A percentile compares a stretch with the other conserved stretches of the same genome.
These are phyloP conservation scores for Callimorpha dominula DNA, from an alignment of 2,888 invertebrate genomes.

Conservation along the genomic window DNA sequence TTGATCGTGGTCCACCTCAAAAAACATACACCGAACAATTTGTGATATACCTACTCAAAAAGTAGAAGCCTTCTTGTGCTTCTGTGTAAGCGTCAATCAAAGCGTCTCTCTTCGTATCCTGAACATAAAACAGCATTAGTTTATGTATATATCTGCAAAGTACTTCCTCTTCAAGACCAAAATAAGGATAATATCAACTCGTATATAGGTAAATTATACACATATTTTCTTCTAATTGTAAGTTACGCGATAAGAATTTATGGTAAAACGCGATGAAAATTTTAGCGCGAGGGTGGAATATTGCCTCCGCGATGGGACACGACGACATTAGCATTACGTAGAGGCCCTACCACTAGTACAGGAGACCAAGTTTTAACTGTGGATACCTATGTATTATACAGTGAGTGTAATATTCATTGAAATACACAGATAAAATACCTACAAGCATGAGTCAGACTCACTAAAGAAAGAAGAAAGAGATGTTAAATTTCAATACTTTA, in stretches of 20 bases:
- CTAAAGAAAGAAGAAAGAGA: too few relatives aligned
- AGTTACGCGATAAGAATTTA: constrained; percentile 53
- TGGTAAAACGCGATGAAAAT: constrained; percentile 58
- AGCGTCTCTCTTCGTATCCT: not conserved
- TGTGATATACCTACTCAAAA: not conserved
- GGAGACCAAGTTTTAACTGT: constrained; percentile 35
- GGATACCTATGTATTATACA: not conserved
- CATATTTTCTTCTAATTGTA: constrained; percentile 36
- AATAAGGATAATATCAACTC: not conserved
- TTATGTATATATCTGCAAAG: constrained; percentile 10
- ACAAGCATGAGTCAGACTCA: not conserved
- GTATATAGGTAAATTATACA: constrained; percentile 33
- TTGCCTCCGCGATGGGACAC: constrained; percentile 37
- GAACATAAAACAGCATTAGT: not conserved
- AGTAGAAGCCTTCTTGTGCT: too few relatives aligned
- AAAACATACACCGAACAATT: not conserved
- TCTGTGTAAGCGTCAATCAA: not conserved
- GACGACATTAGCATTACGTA: constrained; percentile 38
- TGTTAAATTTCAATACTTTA: too few relatives aligned
- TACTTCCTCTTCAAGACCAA: not conserved
- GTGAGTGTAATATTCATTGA: not conserved
- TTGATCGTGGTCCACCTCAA: not conserved
- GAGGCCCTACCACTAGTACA: constrained; percentile 43
- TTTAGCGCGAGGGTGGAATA: constrained; percentile 48
- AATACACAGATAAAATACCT: not conserved